phyloP scores from a whole-genome alignment of 2,113 vertebrate species.

The Chlorocebus sabaeus region DNA sequence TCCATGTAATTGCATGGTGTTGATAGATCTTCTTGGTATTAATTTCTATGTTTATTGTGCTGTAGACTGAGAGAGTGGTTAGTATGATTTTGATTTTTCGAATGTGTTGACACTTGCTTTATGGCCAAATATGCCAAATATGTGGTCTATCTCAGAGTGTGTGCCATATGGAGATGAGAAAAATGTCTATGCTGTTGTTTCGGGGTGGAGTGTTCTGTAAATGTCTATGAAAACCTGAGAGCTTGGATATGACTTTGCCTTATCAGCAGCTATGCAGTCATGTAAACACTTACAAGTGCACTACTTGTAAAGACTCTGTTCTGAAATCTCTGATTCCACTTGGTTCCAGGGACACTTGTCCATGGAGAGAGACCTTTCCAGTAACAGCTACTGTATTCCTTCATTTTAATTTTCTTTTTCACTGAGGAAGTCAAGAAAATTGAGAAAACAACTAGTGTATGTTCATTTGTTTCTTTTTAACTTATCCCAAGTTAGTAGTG shows the following conservation, averaged over 20 bases:
- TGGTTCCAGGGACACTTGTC: rapidly evolving
- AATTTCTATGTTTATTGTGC: too few species aligned
- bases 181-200: too few species aligned
- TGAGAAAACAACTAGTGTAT: neutral
- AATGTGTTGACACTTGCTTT: too few species aligned
- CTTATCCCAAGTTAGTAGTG: neutral
- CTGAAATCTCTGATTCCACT: neutral
- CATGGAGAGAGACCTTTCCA: neutral
- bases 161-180: too few species aligned
- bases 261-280: rapidly evolving
- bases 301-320: neutral
- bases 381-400: neutral
- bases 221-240: too few species aligned
- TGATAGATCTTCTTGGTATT: too few species aligned
- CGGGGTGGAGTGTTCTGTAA: too few species aligned
- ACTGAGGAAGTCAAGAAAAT: neutral
- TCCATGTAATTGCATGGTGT: too few species aligned
- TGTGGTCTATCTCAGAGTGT: too few species aligned
- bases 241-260: neutral
- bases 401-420: neutral
- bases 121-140: too few species aligned
- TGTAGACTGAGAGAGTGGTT: too few species aligned
- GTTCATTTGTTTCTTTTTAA: neutral
- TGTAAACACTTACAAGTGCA: rapidly evolving
- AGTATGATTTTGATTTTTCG: too few species aligned